Percentiles rank a stretch among this genome's conserved stretches.
phyloP scores from a whole-genome alignment of 2,888 invertebrate species.

The Vannuccia rotundouncinata region DNA sequence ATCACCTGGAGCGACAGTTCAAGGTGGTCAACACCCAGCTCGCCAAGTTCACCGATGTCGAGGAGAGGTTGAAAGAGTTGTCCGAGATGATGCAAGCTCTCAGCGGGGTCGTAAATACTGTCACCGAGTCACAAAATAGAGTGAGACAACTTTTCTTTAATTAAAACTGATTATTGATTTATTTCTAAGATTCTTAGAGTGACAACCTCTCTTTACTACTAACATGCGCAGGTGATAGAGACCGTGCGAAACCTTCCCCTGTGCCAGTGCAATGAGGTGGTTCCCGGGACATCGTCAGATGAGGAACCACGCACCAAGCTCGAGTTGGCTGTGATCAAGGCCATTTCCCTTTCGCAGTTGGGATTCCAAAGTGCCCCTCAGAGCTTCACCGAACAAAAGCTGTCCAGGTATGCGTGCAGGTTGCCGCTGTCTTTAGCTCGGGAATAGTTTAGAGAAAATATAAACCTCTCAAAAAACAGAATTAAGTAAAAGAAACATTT shows the following conservation, averaged over 20 bases:
- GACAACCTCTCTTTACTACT: no score
- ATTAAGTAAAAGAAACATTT: no score
- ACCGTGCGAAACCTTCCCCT: neutral
- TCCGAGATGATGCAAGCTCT: neutral
- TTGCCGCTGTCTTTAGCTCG: no score
- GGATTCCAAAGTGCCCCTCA: no score
- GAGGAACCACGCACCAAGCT: constrained; percentile 10
- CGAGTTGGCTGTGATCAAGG: neutral
- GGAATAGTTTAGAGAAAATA: no score
- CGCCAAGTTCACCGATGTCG: constrained; percentile 32
- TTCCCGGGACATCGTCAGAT: neutral
- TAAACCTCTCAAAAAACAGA: no score
- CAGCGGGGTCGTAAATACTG: neutral
- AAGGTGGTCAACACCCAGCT: constrained; percentile 36
- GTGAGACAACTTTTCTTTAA: neutral
- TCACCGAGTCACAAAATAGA: neutral
- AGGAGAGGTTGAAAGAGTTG: neutral
- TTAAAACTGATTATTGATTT: no score
- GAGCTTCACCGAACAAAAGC: neutral
- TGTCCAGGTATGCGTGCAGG: neutral
- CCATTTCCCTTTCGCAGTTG: neutral
- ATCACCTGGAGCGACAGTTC: constrained; percentile 26
- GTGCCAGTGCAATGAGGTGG: constrained; percentile 21
- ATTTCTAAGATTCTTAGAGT: no score
- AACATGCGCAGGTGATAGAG: neutral